Conservation (phyloP, 2,113 vertebrate species). For the Sinosuthora webbiana region DNA sequence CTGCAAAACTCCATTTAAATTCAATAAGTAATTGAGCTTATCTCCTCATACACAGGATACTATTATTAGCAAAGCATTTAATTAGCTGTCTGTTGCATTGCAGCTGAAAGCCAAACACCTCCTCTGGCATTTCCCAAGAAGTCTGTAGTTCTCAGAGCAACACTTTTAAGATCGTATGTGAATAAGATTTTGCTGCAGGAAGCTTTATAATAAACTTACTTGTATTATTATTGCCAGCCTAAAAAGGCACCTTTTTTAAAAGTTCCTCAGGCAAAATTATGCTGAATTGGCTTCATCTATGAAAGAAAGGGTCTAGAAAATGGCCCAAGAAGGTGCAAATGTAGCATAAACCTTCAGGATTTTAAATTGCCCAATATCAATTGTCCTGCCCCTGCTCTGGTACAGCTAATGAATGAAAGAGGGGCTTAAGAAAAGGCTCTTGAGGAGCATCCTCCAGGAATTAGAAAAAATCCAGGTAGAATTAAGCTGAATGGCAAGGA, state of each 20-base stretch:
- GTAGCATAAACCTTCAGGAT: background rate
- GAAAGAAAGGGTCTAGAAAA: background rate
- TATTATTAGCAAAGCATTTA: conserved; percentile 59
- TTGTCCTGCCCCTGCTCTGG: background rate
- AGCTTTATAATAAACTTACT: background rate
- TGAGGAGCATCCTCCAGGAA: background rate
- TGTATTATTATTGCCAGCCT: background rate
- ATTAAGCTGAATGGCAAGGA: background rate
- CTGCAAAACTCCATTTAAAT: conserved; percentile 49
- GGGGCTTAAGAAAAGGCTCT: background rate
- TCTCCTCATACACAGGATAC: conserved; percentile 7
- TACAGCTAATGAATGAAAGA: background rate
- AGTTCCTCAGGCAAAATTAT: background rate
- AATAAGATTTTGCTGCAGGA: background rate
- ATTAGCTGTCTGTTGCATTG: conserved; percentile 18
- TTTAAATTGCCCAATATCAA: background rate
- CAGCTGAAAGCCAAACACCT: conserved; percentile 28
- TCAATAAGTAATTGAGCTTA: conserved; percentile 25
- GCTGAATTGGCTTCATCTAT: background rate
- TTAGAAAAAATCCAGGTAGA: background rate
- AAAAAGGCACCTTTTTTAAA: background rate
- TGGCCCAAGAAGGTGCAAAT: background rate
- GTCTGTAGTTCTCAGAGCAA: background rate
- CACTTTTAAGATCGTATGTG: background rate
- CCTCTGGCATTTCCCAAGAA: conserved; percentile 18